Base-by-base conservation (phyloP, 2,888 invertebrate genomes). In the Oscheius sp. region DNA sequence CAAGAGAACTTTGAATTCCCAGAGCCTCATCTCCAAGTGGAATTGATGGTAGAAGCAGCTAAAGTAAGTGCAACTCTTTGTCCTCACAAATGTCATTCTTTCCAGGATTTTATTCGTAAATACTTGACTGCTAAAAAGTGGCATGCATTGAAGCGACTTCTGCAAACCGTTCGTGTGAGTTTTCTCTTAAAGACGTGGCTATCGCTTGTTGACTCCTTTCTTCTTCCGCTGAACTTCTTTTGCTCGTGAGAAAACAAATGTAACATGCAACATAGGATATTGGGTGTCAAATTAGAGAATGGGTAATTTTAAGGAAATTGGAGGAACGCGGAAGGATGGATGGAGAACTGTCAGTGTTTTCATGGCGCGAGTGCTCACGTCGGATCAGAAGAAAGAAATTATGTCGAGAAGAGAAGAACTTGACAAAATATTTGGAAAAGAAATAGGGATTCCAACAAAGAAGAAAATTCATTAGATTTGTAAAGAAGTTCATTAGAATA, bases 51-150 rank as follows among this genome's bases (percentile, higher is more conserved):
- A 18, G 70, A 70, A 18, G 70, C 46, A 5, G 70, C 70, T 12
- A 70, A 70, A 25, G 70, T 69, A 69, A 43, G 41, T 6, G 16
- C 23, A 35, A 23, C 2, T 13, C 3, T 16, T 23, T 59, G 6
- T 16, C 2, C 29, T 21, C 13, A 21, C 1, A n/a, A n/a, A n/a
- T n/a, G n/a, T n/a, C n/a, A n/a, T n/a, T 7, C 27, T 27, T 63
- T 76, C 27, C 43, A 78, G 80, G 75, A 76, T 12, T 80, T 80
- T 45, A 73, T 80, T 5, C 68, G 69, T 7, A 64, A 77, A 16
- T 80, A 80, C 18, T 29, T 80, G 5, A 75, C 78, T 9, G 74
- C 74, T 12, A 76, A 76, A 16, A 77, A 80, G 63, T 80, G 80
- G 80, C 69, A 75, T 18, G 75, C 74, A 16, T 52, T 80, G 25